These are phyloP conservation scores for Eristalis pertinax DNA, from an alignment of 2,888 invertebrate species.

Conservation along the genomic window DNA sequence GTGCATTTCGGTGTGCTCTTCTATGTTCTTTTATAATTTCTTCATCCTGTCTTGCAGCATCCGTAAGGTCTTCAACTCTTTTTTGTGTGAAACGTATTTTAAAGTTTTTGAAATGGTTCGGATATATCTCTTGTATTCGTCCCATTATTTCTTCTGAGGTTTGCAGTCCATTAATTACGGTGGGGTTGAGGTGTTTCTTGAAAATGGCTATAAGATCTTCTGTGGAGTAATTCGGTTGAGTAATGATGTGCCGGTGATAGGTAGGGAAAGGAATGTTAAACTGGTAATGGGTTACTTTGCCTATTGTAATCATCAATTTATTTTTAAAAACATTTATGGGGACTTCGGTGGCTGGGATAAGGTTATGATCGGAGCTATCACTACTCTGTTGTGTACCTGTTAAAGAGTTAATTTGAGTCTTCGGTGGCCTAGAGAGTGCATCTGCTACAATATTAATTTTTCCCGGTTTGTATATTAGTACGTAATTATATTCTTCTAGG, in stretches of 20 bases:
- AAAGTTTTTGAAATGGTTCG: background rate
- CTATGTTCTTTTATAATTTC: constrained; percentile 13
- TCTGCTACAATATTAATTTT: constrained; percentile 9
- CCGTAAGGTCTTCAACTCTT: background rate
- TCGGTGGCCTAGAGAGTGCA: constrained; percentile 13
- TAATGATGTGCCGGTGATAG: background rate
- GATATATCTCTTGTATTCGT: constrained; percentile 1
- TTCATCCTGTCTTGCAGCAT: background rate
- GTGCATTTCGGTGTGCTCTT: constrained; percentile 26
- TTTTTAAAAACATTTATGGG: constrained; percentile 1
- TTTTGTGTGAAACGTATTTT: background rate
- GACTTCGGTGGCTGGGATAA: constrained; percentile 6
- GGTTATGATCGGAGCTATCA: constrained; percentile 21
- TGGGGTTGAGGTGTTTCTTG: constrained; percentile 13
- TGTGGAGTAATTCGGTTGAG: background rate
- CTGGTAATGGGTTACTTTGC: background rate
- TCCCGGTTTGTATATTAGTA: constrained; percentile 53
- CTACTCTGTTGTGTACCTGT: background rate
- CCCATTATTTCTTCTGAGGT: constrained; percentile 27
- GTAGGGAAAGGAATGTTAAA: background rate
- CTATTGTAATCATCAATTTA: background rate
- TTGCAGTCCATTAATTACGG: constrained; percentile 20
- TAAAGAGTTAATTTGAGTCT: constrained; percentile 8
- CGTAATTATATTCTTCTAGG: constrained; percentile 9
- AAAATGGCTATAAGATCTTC: background rate